Evolutionary conservation across 2,888 invertebrate genomes (phyloP), one percentile per base, ranked within the genome.

Genomic region (Parnassius orleans): DNA sequence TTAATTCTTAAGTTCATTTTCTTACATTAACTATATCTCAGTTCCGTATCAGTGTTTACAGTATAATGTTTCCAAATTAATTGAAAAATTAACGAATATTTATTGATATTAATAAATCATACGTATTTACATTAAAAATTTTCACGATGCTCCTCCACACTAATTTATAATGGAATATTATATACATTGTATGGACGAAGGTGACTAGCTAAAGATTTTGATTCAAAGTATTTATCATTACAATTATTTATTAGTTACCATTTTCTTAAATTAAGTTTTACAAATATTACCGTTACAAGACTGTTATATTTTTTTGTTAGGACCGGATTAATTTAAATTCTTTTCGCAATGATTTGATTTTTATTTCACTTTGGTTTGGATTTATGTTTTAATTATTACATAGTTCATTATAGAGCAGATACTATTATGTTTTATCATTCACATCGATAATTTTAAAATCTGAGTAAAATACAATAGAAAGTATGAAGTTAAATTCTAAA

Each of bases 41-140:
- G 47, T 47, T 47, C 47, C n/a, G n/a, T n/a, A n/a, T n/a, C n/a
- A n/a, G 52, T 53, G 52, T 41, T 33, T 33, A n/a, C 11, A 53
- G 11, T 50, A 50, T 10, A 10, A 15, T 19, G 50, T 50, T 15
- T 3, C 50, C 19, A 33, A 24, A 12, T 10, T 51, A n/a, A n/a
- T 12, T 24, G 19, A 33, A 7, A 24, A 5, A 51, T n/a, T 14
- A 10, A 5, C 9, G n/a, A 48, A 48, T 48, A 51, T 24, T 51
- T 9, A 12, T 51, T 14, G 3, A 51, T 12, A 10, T 33, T 51
- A 19, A 51, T 24, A 50, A 50, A 10, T 24, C 19, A 47, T 51
- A 47, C 11, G 19, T 51, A 51, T 24, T 12, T 24, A 51, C 51
- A 24, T 10, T n/a, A 51, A 51, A 24, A n/a, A n/a, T n/a, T n/a